Conservation (phyloP, 2,113 vertebrate genomes). For the Corythoichthys haematopterus region DNA sequence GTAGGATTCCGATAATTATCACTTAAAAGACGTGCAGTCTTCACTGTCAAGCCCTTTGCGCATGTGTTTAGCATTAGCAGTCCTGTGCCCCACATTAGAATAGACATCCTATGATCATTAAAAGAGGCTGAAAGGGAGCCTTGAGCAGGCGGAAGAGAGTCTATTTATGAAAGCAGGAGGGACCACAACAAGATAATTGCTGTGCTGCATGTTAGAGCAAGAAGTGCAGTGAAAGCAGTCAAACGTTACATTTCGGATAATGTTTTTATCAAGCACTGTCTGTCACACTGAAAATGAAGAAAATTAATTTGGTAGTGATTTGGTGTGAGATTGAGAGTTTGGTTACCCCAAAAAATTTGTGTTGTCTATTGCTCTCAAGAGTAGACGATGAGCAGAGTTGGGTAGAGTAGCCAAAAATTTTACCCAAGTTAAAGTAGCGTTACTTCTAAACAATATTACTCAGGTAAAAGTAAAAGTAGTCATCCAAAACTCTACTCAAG, state of each 20-base stretch:
- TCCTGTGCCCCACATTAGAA: conserved; percentile 50
- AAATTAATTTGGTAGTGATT: too few species aligned
- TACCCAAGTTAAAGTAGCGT: too few species aligned
- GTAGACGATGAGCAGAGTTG: too few species aligned
- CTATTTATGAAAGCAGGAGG: conserved; percentile 57
- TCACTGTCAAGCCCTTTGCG: too few species aligned
- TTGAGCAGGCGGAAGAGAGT: too few species aligned
- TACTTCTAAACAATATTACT: too few species aligned
- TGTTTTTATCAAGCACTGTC: neutral
- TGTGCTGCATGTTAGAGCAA: conserved; percentile 27
- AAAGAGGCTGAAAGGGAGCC: conserved; percentile 37
- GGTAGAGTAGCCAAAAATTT: too few species aligned
- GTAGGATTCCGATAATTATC: conserved; percentile 55
- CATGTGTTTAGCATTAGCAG: conserved; percentile 65
- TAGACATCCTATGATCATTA: conserved; percentile 44
- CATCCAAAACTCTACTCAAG: too few species aligned
- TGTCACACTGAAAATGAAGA: neutral
- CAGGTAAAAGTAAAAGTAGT: too few species aligned
- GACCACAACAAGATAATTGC: conserved; percentile 51
- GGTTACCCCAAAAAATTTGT: too few species aligned
- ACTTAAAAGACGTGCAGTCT: conserved; percentile 53
- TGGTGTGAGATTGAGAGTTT: too few species aligned
- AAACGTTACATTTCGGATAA: neutral
- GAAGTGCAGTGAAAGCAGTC: conserved; percentile 16
- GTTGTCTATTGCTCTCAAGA: too few species aligned